Percentiles rank a stretch among this genome's conserved stretches.
These are phyloP conservation scores for Crossaster papposus DNA, from an alignment of 53 echinoderm and acorn worm genomes.

Conservation along the genomic window DNA sequence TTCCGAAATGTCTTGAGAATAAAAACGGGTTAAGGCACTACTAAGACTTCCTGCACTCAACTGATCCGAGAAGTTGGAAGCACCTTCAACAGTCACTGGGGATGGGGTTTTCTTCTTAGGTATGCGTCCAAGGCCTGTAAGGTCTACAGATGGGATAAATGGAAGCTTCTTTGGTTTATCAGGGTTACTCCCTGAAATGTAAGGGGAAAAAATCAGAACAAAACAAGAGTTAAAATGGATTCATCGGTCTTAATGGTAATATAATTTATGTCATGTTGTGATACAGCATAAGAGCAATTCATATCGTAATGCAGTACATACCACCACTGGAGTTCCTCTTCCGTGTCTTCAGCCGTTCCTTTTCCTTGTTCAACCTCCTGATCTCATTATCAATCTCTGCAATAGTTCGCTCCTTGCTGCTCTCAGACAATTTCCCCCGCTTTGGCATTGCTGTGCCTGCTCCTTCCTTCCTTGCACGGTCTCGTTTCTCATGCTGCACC, in stretches of 20 bases:
- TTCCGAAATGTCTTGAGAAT: neutral
- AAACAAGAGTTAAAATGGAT: neutral
- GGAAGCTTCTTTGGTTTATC: conserved; percentile 41
- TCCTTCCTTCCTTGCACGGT: conserved; percentile 15
- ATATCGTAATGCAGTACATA: neutral
- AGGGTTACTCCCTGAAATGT: conserved; percentile 13
- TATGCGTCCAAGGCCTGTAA: conserved; percentile 35
- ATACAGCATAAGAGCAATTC: neutral
- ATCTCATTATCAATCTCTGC: conserved; percentile 61
- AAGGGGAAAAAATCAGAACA: neutral
- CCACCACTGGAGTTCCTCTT: conserved; percentile 55
- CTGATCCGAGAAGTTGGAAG: neutral
- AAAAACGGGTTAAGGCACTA: neutral
- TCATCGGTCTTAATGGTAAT: neutral
- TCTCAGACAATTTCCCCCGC: neutral
- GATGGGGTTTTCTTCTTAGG: conserved; percentile 52
- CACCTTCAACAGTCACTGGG: conserved; percentile 8
- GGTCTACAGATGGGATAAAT: conserved; percentile 27
- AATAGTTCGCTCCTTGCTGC: conserved; percentile 54
- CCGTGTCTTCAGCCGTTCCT: conserved; percentile 50
- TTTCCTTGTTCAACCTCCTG: conserved; percentile 59
- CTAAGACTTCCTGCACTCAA: neutral
- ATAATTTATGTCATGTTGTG: neutral
- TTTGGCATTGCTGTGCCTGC: neutral
- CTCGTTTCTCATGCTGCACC: conserved; percentile 39